Conservation (phyloP, 1,140 invertebrate species). For the Propsilocerus akamusi region DNA sequence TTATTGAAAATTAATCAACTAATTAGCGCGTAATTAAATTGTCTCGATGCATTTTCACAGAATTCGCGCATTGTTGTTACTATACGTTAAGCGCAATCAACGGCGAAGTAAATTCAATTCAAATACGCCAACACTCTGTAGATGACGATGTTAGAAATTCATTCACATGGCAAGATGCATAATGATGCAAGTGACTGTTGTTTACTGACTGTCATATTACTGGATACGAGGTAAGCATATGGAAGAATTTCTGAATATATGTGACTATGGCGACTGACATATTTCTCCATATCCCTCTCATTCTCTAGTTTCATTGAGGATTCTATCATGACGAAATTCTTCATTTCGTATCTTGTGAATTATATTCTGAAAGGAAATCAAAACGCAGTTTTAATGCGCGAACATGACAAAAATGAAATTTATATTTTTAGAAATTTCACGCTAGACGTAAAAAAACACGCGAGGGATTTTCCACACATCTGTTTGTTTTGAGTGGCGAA, state of each 20-base stretch:
- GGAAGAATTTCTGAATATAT: not conserved
- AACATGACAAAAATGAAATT: not conserved
- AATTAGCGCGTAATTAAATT: slow-evolving; percentile 3
- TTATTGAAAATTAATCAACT: not conserved
- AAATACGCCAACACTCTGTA: not conserved
- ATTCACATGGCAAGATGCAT: not conserved
- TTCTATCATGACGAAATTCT: no score
- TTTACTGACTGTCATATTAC: not conserved
- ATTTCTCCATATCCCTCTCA: not conserved
- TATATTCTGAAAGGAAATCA: not conserved
- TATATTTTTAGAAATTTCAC: not conserved
- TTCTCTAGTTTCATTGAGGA: no score
- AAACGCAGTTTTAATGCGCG: not conserved
- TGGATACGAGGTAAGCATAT: not conserved
- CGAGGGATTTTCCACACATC: not conserved
- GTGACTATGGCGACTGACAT: not conserved
- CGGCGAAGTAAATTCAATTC: not conserved
- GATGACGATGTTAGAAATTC: not conserved
- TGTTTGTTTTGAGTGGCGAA: not conserved
- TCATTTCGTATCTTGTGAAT: no score
- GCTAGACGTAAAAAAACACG: not conserved
- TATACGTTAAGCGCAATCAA: not conserved
- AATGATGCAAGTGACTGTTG: no score
- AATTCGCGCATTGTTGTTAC: not conserved
- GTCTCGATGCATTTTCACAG: no score